Evolutionary conservation across 2,113 vertebrate genomes (phyloP), one percentile per base, ranked within the genome.

Genomic region (Tetrao urogallus): DNA sequence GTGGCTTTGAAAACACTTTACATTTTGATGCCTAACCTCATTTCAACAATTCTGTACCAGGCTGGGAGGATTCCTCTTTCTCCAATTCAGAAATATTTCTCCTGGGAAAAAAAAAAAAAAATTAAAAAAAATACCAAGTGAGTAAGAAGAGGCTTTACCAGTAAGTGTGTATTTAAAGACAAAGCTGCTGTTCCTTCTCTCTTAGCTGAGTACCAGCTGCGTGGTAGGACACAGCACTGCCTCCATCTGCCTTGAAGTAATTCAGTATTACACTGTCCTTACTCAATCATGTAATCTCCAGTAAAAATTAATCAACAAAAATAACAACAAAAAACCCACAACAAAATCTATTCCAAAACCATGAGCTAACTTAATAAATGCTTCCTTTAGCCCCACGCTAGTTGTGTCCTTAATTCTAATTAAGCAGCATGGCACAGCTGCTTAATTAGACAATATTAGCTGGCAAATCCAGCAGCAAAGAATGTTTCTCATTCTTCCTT

Each of bases 161-260:
- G 1, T 42, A 42, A 47, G 48, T 2, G 2, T 25, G 32, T 63
- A 6, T 81, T 89, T 56, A 6, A 86, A 66, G 8, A 17, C 54
- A 67, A 66, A 40, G 11, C 24, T 42, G 27, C 2, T 0, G 27
- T 11, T 90, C 57, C 57, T 73, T 36, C 67, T 65, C 16, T 72
- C 38, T 43, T 36, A 0, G 0, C 27, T 24, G 76, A 32, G 12
- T 64, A 8, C 38, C n/a, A 24, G 17, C 50, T 48, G 1, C 0
- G 1, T 48, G 57, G 77, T 38, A 74, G 42, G 57, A 58, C 11
- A 22, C 1, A 1, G 54, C 2, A 3, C 71, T 65, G 54, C 71
- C 34, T 88, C 52, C 66, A 16, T 56, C 81, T 86, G 40, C 38
- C 63, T 25, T 19, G 6, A 50, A 76, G 27, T 22, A n/a, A 7